phyloP scores from a whole-genome alignment of 2,888 invertebrate genomes.

The Mechanitis mazaeus region DNA sequence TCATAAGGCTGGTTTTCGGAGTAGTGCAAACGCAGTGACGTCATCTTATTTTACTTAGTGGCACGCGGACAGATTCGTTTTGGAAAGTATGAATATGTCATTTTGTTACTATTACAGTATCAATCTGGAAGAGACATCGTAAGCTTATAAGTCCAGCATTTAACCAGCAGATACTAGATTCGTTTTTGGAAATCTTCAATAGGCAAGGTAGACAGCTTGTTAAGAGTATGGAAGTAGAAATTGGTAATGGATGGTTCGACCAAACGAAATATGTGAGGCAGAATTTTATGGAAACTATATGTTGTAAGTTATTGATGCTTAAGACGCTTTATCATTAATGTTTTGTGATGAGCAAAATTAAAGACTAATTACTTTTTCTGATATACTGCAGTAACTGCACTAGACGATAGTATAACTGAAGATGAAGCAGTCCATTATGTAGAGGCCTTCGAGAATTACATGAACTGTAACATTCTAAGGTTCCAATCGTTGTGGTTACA shows the following conservation, averaged over 20 bases:
- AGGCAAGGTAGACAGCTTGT: conserved; percentile 34
- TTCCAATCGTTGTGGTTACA: conserved; percentile 39
- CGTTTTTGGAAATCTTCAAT: conserved; percentile 41
- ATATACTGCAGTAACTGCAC: conserved; percentile 35
- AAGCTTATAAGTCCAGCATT: conserved; percentile 44
- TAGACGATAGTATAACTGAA: conserved; percentile 34
- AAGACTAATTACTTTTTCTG: neutral
- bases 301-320: conserved; percentile 36
- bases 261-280: conserved; percentile 33
- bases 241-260: conserved; percentile 37
- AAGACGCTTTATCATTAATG: neutral
- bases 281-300: conserved; percentile 39
- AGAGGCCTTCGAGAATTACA: conserved; percentile 33
- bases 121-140: conserved; percentile 43
- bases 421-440: conserved; percentile 36
- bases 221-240: conserved; percentile 29
- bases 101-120: conserved; percentile 29
- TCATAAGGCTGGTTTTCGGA: too few relatives aligned
- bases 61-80: too few relatives aligned
- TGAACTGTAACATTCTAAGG: conserved; percentile 31
- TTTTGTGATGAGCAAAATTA: neutral
- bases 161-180: conserved; percentile 37
- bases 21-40: too few relatives aligned
- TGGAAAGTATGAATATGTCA: too few relatives aligned
- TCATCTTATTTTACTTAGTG: too few relatives aligned